Percentiles rank a stretch among this genome's conserved stretches.
phyloP scores from a whole-genome alignment of 2,113 vertebrate species.

The Microcebus jonahi region DNA sequence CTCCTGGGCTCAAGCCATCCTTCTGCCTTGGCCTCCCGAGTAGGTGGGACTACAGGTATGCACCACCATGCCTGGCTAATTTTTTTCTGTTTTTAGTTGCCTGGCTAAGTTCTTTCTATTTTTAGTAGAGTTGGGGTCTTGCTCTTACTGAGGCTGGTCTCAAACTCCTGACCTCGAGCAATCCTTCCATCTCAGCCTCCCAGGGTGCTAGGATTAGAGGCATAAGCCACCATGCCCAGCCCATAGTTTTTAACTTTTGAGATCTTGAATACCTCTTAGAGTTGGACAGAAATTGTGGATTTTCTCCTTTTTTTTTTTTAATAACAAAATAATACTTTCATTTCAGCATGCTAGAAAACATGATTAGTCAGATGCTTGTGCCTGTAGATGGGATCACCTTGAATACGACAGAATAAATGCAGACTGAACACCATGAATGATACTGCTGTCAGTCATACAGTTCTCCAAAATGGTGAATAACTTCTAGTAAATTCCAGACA shows the following conservation, averaged over 20 bases:
- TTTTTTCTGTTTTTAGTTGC: no score
- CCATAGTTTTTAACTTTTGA: not conserved
- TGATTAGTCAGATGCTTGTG: not conserved
- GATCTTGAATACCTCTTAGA: not conserved
- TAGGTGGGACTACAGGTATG: no score
- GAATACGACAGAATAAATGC: not conserved
- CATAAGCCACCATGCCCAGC: no score
- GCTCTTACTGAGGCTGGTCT: no score
- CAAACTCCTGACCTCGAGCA: no score
- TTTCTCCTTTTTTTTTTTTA: not conserved
- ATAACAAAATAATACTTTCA: not conserved
- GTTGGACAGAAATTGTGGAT: not conserved
- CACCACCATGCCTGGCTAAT: no score
- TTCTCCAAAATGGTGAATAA: not conserved
- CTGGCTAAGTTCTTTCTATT: no score
- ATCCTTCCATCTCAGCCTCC: no score
- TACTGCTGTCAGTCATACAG: not conserved
- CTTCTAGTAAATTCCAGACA: not conserved
- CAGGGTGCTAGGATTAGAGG: no score
- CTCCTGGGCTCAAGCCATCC: no score
- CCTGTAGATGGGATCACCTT: not conserved
- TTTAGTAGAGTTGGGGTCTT: no score
- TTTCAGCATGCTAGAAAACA: not conserved
- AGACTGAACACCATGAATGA: not conserved
- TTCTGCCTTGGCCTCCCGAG: no score